Evolutionary conservation across 2,113 vertebrate genomes (phyloP).

Genomic region (Tenrec ecaudatus): DNA sequence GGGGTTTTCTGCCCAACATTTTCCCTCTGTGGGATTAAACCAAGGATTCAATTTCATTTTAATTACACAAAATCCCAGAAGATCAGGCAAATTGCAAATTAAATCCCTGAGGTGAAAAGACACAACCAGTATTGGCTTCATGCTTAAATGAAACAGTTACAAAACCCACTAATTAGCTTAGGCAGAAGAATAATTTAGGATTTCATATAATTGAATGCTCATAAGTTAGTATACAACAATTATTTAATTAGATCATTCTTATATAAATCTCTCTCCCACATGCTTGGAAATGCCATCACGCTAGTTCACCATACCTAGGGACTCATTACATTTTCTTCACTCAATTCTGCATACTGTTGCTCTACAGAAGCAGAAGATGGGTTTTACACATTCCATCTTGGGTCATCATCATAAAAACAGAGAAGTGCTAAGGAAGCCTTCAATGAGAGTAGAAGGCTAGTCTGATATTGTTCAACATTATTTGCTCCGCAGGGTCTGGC

Average conservation of each 20-base stretch:
- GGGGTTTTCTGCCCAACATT: conserved; percentile 70
- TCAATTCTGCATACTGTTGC: not conserved
- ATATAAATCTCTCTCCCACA: conserved; percentile 57
- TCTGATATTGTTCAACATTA: not conserved
- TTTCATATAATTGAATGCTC: conserved; percentile 84
- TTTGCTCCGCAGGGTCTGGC: not conserved
- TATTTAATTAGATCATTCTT: conserved; percentile 80
- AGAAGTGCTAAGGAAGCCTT: not conserved
- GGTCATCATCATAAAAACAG: not conserved
- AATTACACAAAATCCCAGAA: conserved; percentile 84
- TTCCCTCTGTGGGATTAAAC: conserved; percentile 77
- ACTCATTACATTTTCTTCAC: conserved; percentile 53
- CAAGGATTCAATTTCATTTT: conserved; percentile 86
- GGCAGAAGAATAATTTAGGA: conserved; percentile 82
- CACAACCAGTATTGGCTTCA: conserved; percentile 66
- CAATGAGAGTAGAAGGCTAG: not conserved
- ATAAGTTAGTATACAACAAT: conserved; percentile 81
- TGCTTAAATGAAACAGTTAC: conserved; percentile 82
- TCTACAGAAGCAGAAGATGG: not conserved
- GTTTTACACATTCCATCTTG: not conserved
- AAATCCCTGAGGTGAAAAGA: conserved; percentile 74
- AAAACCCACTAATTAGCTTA: conserved; percentile 81
- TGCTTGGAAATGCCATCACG: conserved; percentile 46
- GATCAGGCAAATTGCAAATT: conserved; percentile 77
- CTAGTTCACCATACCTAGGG: not conserved